phyloP scores from a whole-genome alignment of 2,797 vertebrate species.

The Neosalanx taihuensis region DNA sequence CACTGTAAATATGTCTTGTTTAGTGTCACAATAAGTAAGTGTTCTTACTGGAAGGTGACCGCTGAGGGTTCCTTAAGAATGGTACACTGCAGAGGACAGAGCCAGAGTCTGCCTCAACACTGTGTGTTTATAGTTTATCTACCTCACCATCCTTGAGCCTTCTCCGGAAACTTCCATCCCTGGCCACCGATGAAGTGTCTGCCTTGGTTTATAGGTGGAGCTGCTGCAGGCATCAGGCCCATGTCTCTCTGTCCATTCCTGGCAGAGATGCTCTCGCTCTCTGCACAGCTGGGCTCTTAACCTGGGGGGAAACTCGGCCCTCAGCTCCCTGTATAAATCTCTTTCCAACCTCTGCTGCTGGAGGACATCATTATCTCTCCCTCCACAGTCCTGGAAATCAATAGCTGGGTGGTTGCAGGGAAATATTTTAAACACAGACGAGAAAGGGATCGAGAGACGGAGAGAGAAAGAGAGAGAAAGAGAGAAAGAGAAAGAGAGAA shows the following conservation, averaged over 20 bases:
- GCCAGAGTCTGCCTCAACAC: background rate
- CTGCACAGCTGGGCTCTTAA: conserved; percentile 40
- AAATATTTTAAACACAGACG: conserved; percentile 47
- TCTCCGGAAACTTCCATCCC: conserved; percentile 1
- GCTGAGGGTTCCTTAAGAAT: background rate
- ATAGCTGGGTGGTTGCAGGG: conserved; percentile 38
- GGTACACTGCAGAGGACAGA: background rate
- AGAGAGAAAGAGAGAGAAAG: background rate
- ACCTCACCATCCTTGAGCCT: background rate
- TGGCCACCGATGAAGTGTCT: conserved; percentile 32
- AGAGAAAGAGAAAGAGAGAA: background rate
- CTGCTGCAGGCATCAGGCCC: conserved; percentile 19
- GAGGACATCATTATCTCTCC: conserved; percentile 62
- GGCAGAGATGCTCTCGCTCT: conserved; percentile 40
- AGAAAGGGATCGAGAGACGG: conserved; percentile 5
- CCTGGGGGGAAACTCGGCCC: conserved; percentile 40
- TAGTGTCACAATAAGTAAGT: background rate
- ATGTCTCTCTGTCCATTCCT: background rate
- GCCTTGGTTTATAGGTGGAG: conserved; percentile 28
- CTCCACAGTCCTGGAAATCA: conserved; percentile 57
- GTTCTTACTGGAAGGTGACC: background rate
- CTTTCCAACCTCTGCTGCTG: conserved; percentile 41
- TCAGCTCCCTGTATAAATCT: conserved; percentile 51
- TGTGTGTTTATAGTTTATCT: background rate
- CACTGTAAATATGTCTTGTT: background rate